Base-by-base conservation (phyloP, 2,888 invertebrate species). In the Leptinotarsa peninsularis region DNA sequence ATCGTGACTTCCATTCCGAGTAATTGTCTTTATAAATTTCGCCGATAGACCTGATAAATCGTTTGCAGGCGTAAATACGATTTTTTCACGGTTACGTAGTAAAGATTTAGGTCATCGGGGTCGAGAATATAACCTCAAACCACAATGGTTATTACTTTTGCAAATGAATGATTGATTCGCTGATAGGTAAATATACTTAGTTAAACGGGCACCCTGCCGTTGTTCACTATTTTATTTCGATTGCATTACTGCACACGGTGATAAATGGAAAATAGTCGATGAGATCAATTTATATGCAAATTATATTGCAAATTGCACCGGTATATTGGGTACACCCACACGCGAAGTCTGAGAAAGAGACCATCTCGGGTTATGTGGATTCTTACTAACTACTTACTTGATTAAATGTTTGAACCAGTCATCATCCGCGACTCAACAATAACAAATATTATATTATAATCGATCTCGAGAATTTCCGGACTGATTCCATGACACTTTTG, bases 41-140 rank as follows among this genome's bases (percentile, higher is more conserved):
- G 73, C 76, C 76, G 73, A 67, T 71, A 67, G 71, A 71, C 67
- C 73, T 71, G 76, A 76, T 73, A 71, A 73, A 71, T 73, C 52
- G 63, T 27, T 54, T 71, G 69, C 67, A 73, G 67, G 71, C 70
- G 49, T 71, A 66, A 58, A 74, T 54, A 70, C 49, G 54, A 74
- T 71, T 74, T 74, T 74, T 70, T 71, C 56, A 56, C 56, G 18
- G 66, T 33, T 66, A 71, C 52, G 63, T 63, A 74, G 58, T 54
- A 21, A 50, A 58, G 71, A 74, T 71, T 70, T 74, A 58, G 74
- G 74, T 74, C 74, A 18, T 58, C 18, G 63, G 52, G 74, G 74
- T 74, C 74, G 70, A 74, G 66, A 66, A 67, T 56, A 49, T 74
- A 70, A 74, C 74, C 70, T 71, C 56, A 56, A 49, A 70, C 49